A percentile compares a stretch with the other conserved stretches of the same genome.
These are phyloP conservation scores for Synergus itoensis DNA, from an alignment of 2,888 invertebrate species.

Conservation along the genomic window DNA sequence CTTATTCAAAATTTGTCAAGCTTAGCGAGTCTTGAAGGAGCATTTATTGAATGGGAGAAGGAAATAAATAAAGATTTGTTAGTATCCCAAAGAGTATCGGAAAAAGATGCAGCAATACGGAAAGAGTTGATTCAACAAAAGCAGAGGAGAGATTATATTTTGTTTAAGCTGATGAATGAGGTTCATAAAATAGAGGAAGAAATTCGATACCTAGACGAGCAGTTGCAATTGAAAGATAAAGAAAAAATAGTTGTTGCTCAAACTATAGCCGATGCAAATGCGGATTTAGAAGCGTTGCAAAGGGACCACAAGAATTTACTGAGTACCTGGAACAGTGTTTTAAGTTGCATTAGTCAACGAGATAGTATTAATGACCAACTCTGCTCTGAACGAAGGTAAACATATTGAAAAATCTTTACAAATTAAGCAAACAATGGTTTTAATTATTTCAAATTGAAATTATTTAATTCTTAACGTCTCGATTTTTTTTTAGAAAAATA, in stretches of 20 bases:
- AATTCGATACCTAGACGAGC: slow-evolving; percentile 82
- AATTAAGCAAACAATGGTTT: not conserved
- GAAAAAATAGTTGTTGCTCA: slow-evolving; percentile 82
- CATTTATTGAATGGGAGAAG: slow-evolving; percentile 82
- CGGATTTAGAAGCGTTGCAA: slow-evolving; percentile 86
- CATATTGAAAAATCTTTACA: slow-evolving; percentile 2
- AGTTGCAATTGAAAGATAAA: slow-evolving; percentile 83
- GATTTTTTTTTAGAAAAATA: slow-evolving; percentile 78
- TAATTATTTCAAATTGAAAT: slow-evolving; percentile 21
- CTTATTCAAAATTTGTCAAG: slow-evolving; percentile 80
- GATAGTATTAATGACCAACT: slow-evolving; percentile 84
- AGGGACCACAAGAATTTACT: slow-evolving; percentile 85
- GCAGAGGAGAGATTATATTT: slow-evolving; percentile 81
- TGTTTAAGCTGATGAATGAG: slow-evolving; percentile 85
- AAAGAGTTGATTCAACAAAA: slow-evolving; percentile 76
- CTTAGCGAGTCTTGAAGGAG: slow-evolving; percentile 80
- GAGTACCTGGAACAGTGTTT: slow-evolving; percentile 87
- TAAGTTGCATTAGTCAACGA: slow-evolving; percentile 84
- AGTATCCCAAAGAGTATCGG: slow-evolving; percentile 83
- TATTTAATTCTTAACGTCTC: slow-evolving; percentile 19
- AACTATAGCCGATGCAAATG: slow-evolving; percentile 84
- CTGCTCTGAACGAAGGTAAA: slow-evolving; percentile 81
- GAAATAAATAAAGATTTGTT: slow-evolving; percentile 83
- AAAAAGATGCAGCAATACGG: slow-evolving; percentile 78
- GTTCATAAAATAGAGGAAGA: slow-evolving; percentile 86